A percentile compares a stretch with the other conserved stretches of the same genome.
phyloP scores from a whole-genome alignment of 2,888 invertebrate genomes.

The Steromphala cineraria region DNA sequence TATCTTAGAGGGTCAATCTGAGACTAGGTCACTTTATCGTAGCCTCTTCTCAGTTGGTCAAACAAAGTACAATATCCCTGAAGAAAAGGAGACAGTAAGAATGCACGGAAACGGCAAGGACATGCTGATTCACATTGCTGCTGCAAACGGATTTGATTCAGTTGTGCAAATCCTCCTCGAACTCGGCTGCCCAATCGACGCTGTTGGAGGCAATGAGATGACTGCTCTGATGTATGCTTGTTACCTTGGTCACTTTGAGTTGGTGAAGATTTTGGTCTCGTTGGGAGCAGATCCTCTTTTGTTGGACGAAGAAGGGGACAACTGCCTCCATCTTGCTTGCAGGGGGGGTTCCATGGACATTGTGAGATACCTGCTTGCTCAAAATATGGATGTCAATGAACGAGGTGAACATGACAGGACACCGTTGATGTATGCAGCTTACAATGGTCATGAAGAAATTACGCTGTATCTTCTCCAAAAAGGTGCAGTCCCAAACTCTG shows the following conservation, averaged over 20 bases:
- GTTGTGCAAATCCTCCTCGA: not conserved
- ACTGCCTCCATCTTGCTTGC: not conserved
- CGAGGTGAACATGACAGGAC: not conserved
- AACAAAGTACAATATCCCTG: not conserved
- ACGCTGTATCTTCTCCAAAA: not conserved
- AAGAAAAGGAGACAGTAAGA: not conserved
- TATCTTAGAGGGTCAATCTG: not conserved
- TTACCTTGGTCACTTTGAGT: not conserved
- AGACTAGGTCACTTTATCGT: not conserved
- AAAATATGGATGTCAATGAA: not conserved
- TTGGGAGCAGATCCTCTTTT: not conserved
- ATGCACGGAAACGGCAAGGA: not conserved
- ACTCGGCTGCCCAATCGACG: not conserved
- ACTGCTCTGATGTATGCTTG: constrained; percentile 3
- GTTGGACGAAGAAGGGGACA: not conserved
- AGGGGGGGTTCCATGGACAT: not conserved
- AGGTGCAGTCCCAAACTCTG: not conserved
- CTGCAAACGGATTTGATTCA: not conserved
- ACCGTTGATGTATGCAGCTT: not conserved
- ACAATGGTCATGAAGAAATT: not conserved
- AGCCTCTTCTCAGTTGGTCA: not conserved
- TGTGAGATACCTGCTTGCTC: not conserved
- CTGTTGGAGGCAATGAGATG: not conserved
- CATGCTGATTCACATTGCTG: not conserved
- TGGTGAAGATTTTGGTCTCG: not conserved